Percentiles rank a stretch among this genome's conserved stretches.
These are phyloP conservation scores for Petrolisthes manimaculis DNA, from an alignment of 2,888 invertebrate genomes.

Conservation along the genomic window DNA sequence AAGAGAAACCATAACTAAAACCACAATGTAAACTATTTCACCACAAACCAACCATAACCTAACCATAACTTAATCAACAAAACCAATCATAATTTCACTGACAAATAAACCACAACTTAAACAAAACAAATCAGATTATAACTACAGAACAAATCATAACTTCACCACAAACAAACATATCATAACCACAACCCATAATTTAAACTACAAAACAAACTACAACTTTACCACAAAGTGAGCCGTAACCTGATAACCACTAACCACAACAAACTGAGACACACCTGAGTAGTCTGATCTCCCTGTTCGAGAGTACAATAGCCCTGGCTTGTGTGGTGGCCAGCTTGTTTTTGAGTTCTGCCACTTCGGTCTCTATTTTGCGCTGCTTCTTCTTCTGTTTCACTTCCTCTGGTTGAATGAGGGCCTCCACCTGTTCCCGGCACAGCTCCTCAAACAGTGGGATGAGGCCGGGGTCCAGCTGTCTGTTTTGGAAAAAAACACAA, in stretches of 20 bases:
- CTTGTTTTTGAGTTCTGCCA: slow-evolving; percentile 86
- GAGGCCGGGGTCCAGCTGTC: slow-evolving; percentile 79
- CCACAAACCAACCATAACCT: too few relatives aligned
- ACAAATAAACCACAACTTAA: too few relatives aligned
- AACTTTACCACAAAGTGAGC: too few relatives aligned
- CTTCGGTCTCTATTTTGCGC: slow-evolving; percentile 90
- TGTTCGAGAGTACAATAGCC: slow-evolving; percentile 89
- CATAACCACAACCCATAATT: background rate
- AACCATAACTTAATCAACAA: too few relatives aligned
- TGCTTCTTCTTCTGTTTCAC: slow-evolving; percentile 89
- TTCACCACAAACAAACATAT: too few relatives aligned
- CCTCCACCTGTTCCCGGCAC: slow-evolving; percentile 86
- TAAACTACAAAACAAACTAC: background rate
- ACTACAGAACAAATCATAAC: too few relatives aligned
- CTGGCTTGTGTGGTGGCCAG: slow-evolving; percentile 76
- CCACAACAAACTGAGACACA: slow-evolving; percentile 67
- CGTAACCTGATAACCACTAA: background rate
- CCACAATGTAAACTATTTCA: too few relatives aligned
- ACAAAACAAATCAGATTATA: too few relatives aligned
- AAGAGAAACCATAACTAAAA: too few relatives aligned
- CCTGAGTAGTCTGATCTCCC: slow-evolving; percentile 88
- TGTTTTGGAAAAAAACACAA: slow-evolving; percentile 66
- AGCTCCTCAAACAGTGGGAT: slow-evolving; percentile 82
- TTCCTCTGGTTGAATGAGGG: slow-evolving; percentile 87
- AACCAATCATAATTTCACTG: too few relatives aligned